Base-by-base conservation (phyloP, 2,113 vertebrate species). In the Puma concolor region DNA sequence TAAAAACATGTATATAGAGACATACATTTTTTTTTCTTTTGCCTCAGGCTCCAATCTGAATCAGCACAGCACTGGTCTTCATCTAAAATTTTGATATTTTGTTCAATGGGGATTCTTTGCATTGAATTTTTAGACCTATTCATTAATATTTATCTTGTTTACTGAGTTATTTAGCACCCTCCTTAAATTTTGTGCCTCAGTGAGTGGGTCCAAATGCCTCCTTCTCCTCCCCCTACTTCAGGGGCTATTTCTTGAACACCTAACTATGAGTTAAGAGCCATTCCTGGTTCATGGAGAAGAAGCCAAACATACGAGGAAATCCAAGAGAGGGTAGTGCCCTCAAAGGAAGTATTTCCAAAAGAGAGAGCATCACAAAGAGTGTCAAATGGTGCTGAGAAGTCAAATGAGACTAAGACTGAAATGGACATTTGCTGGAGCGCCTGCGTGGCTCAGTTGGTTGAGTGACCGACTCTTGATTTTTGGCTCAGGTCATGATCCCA, bases 1-100 rank as follows among this genome's bases (percentile, higher is more conserved):
- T 88, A 84, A 85, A 69, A 84, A 17, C 29, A 60, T 50, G 19
- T 60, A 80, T 15, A 44, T 71, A 81, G 41, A 77, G 17, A n/a
- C 48, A 86, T 38, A 50, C 15, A 69, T n/a, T 41, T 63, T 91
- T 67, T 67, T 94, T 91, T 21, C 17, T 54, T 95, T 96, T 71
- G 36, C 64, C 64, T 66, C 33, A 81, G 82, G 54, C 38, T 96
- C 88, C 80, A 82, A 64, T 81, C 54, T 91, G 87, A 97, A 93
- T 66, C 12, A 21, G 36, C 66, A 50, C 5, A 85, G 23, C 36
- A 87, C 8, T 80, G 54, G 38, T 67, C 72, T 94, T 97, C 31
- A 71, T 60, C 77, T 88, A 93, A 85, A 60, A 41, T 44, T 88
- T 54, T 83, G 44, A 29, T 94, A 67, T 48, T 94, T 87, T 94